phyloP scores from a whole-genome alignment of 2,113 vertebrate genomes.

The cattle (Bos taurus) region DNA sequence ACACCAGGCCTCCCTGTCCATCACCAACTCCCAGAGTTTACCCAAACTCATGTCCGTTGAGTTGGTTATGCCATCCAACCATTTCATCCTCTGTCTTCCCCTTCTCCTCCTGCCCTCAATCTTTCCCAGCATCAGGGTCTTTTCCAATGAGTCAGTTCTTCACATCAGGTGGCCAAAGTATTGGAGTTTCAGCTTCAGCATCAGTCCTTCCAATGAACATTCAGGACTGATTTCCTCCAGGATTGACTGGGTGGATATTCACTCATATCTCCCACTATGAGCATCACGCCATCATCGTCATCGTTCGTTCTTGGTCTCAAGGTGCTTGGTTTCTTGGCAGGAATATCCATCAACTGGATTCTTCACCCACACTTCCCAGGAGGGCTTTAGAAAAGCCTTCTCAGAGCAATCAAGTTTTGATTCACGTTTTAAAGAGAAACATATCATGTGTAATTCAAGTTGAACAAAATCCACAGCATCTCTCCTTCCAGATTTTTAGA shows the following conservation, averaged over 20 bases:
- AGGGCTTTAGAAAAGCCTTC: background rate
- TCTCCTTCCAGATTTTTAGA: conserved; percentile 17
- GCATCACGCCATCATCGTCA: background rate
- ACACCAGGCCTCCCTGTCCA: background rate
- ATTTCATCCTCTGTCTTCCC: accelerated
- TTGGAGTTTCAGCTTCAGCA: background rate
- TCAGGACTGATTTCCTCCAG: background rate
- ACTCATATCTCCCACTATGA: background rate
- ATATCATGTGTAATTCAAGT: background rate
- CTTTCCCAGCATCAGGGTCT: background rate
- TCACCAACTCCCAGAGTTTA: background rate
- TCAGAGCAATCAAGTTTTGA: background rate
- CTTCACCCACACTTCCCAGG: background rate
- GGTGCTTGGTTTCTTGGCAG: background rate
- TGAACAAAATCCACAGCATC: background rate
- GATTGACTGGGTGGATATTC: background rate
- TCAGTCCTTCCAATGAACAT: background rate
- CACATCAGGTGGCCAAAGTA: background rate
- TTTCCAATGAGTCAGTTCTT: background rate
- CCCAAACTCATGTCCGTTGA: background rate
- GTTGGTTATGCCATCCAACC: background rate
- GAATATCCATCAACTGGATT: background rate
- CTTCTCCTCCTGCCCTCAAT: background rate
- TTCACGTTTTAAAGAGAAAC: background rate
- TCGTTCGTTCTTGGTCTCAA: background rate